These are phyloP conservation scores for Fabriciana adippe DNA, from an alignment of 2,888 invertebrate genomes.

Conservation along the genomic window DNA sequence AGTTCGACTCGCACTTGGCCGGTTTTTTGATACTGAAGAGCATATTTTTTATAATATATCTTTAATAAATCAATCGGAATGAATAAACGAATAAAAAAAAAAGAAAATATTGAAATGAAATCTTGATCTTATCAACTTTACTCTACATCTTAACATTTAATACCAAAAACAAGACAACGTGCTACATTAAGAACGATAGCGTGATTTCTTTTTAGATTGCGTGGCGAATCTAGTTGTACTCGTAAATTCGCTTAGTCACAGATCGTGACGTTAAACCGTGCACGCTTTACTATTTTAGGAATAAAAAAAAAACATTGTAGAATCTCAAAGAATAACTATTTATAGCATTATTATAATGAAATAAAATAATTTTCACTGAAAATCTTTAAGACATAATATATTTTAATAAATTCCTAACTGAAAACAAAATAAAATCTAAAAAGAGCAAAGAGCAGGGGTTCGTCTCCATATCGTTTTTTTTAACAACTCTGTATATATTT, in stretches of 20 bases:
- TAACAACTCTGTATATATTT: no score
- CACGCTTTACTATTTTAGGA: not conserved
- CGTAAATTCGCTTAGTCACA: slow-evolving; percentile 3
- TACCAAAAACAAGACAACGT: slow-evolving; percentile 11
- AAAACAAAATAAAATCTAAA: no score
- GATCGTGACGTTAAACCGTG: slow-evolving; percentile 2
- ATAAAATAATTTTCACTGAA: not conserved
- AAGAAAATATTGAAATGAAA: not conserved
- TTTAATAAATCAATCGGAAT: not conserved
- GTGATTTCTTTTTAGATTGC: slow-evolving; percentile 19
- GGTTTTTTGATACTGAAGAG: no score
- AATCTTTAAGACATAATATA: no score
- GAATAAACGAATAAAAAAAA: not conserved
- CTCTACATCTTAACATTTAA: not conserved
- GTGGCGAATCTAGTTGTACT: slow-evolving; percentile 6
- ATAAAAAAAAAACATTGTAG: not conserved
- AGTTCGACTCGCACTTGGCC: no score
- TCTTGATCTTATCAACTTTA: not conserved
- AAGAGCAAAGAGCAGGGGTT: no score
- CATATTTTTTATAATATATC: no score
- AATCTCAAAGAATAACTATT: not conserved
- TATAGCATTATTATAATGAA: not conserved
- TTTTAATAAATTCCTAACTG: no score
- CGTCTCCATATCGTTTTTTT: no score
- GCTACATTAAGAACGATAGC: slow-evolving; percentile 4